Evolutionary conservation across 2,888 invertebrate species (phyloP).

Genomic region (Andrena camellia): DNA sequence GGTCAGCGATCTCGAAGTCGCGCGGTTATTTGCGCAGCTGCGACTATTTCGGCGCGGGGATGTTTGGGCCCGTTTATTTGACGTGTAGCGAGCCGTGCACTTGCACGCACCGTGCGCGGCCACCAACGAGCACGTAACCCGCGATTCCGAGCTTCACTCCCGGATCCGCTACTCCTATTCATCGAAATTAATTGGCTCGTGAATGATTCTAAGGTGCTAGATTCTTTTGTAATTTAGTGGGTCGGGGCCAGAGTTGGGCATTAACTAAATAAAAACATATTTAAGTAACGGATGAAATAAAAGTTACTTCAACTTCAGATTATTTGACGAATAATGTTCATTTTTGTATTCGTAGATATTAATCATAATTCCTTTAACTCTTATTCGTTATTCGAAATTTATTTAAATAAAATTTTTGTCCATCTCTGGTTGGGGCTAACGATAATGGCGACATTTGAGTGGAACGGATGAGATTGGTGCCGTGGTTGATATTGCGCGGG

Average conservation of each 20-base stretch:
- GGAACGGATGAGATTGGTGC: background rate
- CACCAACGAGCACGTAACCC: background rate
- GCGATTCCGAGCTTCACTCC: slow-evolving; percentile 16
- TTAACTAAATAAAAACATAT: too few relatives aligned
- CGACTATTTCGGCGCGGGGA: slow-evolving; percentile 11
- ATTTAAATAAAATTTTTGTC: too few relatives aligned
- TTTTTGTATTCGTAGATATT: too few relatives aligned
- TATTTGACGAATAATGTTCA: too few relatives aligned
- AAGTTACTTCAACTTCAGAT: too few relatives aligned
- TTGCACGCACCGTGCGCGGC: background rate
- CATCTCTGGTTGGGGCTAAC: too few relatives aligned
- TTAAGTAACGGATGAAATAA: too few relatives aligned
- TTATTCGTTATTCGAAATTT: too few relatives aligned
- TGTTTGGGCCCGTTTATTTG: slow-evolving; percentile 38
- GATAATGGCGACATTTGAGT: background rate
- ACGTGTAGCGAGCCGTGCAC: background rate
- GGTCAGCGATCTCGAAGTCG: background rate
- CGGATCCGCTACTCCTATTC: slow-evolving; percentile 18
- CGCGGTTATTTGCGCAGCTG: slow-evolving; percentile 28
- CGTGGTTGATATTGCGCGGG: background rate
- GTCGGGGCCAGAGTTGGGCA: background rate
- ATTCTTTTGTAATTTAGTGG: background rate
- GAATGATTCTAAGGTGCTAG: background rate
- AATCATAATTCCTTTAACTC: too few relatives aligned
- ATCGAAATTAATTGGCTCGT: background rate